A percentile compares a stretch with the other conserved stretches of the same genome.
These are phyloP conservation scores for Noctua pronuba DNA, from an alignment of 2,888 invertebrate species.

Conservation along the genomic window DNA sequence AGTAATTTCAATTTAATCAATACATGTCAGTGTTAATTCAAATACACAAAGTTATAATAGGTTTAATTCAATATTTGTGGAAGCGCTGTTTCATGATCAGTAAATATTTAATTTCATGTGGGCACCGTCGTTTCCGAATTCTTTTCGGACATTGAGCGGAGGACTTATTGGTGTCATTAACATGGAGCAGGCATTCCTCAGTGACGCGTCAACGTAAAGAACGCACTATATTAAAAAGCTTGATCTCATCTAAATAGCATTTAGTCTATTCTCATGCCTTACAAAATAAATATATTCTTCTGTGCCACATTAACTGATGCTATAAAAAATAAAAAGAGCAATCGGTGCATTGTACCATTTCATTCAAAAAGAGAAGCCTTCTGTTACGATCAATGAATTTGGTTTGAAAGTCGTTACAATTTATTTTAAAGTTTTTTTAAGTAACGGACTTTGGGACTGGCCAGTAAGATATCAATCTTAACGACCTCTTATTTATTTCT, in stretches of 20 bases:
- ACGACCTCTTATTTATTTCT: slow-evolving; percentile 41
- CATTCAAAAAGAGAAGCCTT: slow-evolving; percentile 11
- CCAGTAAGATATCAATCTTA: slow-evolving; percentile 40
- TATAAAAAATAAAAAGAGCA: slow-evolving; percentile 14
- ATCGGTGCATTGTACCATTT: slow-evolving; percentile 15
- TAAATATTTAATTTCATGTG: slow-evolving; percentile 80
- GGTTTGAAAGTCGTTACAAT: slow-evolving; percentile 52
- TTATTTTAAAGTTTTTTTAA: slow-evolving; percentile 15
- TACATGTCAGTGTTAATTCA: slow-evolving; percentile 27
- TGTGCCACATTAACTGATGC: background rate
- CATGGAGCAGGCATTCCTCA: slow-evolving; percentile 80
- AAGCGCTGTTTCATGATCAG: slow-evolving; percentile 74
- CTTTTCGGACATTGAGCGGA: slow-evolving; percentile 77
- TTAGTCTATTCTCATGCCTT: background rate
- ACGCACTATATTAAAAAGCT: slow-evolving; percentile 78
- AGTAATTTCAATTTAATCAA: slow-evolving; percentile 34
- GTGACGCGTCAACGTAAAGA: slow-evolving; percentile 75
- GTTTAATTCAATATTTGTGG: slow-evolving; percentile 32
- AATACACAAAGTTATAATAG: slow-evolving; percentile 15
- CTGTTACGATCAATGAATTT: slow-evolving; percentile 27
- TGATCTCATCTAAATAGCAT: slow-evolving; percentile 47
- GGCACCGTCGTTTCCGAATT: slow-evolving; percentile 76
- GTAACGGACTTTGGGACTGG: slow-evolving; percentile 31
- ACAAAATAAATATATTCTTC: background rate
- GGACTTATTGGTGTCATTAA: slow-evolving; percentile 83